Conservation (phyloP, 2,113 vertebrate genomes). For the Ciconia boyciana region DNA sequence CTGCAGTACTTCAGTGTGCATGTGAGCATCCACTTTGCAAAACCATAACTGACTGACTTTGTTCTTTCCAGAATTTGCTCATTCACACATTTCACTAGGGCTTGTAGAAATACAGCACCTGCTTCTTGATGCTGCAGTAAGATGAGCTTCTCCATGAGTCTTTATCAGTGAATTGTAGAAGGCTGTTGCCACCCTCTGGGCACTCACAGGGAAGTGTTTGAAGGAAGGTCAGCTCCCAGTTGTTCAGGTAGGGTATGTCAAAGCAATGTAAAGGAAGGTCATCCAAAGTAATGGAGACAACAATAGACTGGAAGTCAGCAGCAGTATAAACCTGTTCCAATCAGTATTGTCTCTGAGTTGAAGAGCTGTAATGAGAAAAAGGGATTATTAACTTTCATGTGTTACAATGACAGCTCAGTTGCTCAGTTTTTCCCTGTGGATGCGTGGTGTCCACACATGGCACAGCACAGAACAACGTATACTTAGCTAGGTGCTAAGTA, state of each 20-base stretch:
- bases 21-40: background rate
- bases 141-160: background rate
- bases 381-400: background rate
- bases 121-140: background rate
- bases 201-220: background rate
- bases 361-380: background rate
- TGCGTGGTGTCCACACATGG: background rate
- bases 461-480: background rate
- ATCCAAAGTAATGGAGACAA: background rate
- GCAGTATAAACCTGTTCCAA: background rate
- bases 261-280: background rate
- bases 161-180: background rate
- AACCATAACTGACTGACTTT: background rate
- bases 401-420: background rate
- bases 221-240: background rate
- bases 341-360: background rate
- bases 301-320: background rate
- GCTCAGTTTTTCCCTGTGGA: background rate
- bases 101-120: background rate
- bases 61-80: background rate
- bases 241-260: background rate
- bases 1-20: background rate
- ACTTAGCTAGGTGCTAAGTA: background rate
- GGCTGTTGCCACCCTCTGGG: conserved; percentile 21
- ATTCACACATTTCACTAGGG: background rate